A percentile compares a stretch with the other conserved stretches of the same genome.
Conservation (phyloP, 2,113 vertebrate species). For the Verasper variegatus region DNA sequence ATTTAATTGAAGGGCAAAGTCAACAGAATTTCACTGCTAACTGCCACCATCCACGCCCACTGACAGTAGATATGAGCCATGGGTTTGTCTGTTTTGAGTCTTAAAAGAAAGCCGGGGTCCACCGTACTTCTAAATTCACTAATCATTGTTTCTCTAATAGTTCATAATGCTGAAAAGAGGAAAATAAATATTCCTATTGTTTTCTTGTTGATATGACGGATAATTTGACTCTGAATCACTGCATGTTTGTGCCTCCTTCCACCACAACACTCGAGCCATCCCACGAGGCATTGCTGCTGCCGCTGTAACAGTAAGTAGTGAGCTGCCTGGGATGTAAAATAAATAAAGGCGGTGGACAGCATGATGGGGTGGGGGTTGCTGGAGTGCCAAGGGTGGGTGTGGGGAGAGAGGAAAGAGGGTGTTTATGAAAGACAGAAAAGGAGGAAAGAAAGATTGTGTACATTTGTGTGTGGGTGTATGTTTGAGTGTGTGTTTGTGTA, state of each 20-base stretch:
- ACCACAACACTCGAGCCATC: constrained; percentile 44
- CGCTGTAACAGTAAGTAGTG: constrained; percentile 55
- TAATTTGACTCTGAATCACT: constrained; percentile 36
- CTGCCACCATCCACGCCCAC: constrained; percentile 26
- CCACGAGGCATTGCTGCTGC: constrained; percentile 47
- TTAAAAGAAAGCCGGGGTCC: too few relatives aligned
- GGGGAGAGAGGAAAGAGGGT: constrained; percentile 40
- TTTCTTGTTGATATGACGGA: not conserved
- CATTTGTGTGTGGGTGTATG: constrained; percentile 20
- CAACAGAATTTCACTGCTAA: constrained; percentile 71
- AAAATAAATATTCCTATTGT: not conserved
- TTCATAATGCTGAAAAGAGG: not conserved
- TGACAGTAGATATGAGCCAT: not conserved
- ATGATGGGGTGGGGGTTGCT: constrained; percentile 54
- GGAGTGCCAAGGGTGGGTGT: constrained; percentile 39
- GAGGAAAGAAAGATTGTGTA: constrained; percentile 32
- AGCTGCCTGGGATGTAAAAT: constrained; percentile 56
- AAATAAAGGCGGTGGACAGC: constrained; percentile 65
- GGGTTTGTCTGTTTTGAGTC: too few relatives aligned
- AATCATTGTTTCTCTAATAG: not conserved
- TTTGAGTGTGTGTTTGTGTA: not conserved
- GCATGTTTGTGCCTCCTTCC: constrained; percentile 29
- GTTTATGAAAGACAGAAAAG: constrained; percentile 44
- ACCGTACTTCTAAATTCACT: not conserved
- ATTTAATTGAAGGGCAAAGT: constrained; percentile 74